Conservation (phyloP, 64 coral and sea anemone genomes). For the Montipora efflorescens region DNA sequence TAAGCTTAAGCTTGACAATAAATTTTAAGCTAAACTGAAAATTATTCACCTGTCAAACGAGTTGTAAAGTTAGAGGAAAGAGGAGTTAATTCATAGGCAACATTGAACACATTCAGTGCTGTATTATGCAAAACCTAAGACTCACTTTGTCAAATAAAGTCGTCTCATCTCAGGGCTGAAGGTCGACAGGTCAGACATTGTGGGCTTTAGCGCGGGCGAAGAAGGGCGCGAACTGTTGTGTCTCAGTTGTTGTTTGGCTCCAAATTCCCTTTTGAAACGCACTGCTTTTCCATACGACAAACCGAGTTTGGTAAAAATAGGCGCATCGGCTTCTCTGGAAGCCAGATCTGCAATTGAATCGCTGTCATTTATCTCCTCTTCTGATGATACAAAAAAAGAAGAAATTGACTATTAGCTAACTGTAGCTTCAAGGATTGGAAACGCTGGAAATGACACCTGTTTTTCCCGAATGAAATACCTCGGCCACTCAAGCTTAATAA, state of each 20-base stretch:
- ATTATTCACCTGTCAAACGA: no score
- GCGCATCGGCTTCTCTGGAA: slow-evolving; percentile 18
- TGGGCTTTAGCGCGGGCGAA: slow-evolving; percentile 9
- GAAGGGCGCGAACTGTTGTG: background rate
- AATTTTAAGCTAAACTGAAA: no score
- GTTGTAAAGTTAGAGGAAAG: no score
- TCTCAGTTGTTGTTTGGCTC: background rate
- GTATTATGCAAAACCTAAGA: no score
- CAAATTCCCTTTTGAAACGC: slow-evolving; percentile 47
- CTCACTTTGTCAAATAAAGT: slow-evolving; percentile 61
- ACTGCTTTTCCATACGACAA: slow-evolving; percentile 58
- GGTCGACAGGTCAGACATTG: slow-evolving; percentile 23
- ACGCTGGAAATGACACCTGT: no score
- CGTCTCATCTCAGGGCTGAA: slow-evolving; percentile 31
- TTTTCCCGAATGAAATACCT: no score
- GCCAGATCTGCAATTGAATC: background rate
- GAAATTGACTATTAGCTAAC: no score
- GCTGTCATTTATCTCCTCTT: background rate
- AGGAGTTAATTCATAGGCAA: no score
- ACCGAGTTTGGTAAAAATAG: slow-evolving; percentile 37
- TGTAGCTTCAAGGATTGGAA: no score
- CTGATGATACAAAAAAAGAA: background rate
- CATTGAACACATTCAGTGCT: background rate
- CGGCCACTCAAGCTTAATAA: no score
- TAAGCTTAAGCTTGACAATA: no score